These are phyloP conservation scores for Bos indicus DNA, from an alignment of 2,113 vertebrate genomes.

Conservation along the genomic window DNA sequence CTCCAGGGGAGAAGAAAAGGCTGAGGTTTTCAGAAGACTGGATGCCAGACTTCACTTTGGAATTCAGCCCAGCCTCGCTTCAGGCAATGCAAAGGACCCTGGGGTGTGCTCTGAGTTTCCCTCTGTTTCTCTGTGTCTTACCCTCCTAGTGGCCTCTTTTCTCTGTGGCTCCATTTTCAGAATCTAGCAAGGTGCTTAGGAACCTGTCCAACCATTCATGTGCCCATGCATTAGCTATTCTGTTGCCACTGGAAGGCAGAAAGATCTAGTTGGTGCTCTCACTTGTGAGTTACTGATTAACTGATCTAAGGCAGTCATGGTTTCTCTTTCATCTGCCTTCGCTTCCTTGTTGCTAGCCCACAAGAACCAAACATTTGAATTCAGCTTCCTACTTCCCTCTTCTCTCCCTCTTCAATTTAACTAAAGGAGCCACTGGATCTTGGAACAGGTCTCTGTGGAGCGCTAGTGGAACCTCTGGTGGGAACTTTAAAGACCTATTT, in stretches of 20 bases:
- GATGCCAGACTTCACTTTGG: background rate
- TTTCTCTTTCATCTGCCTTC: slow-evolving; percentile 31
- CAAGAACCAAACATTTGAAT: slow-evolving; percentile 35
- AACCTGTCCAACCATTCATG: background rate
- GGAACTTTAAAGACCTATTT: background rate
- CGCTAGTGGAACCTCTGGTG: background rate
- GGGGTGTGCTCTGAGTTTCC: background rate
- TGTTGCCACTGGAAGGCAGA: background rate
- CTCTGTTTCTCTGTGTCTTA: background rate
- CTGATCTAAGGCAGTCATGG: background rate
- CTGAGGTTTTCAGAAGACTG: background rate
- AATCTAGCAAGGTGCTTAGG: background rate
- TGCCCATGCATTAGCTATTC: background rate
- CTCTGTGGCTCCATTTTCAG: background rate
- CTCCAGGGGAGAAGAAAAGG: background rate
- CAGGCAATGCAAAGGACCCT: background rate
- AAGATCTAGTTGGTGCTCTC: background rate
- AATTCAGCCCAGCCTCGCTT: background rate
- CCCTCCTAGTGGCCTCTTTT: background rate
- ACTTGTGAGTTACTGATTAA: slow-evolving; percentile 64
- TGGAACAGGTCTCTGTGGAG: background rate
- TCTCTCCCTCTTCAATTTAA: background rate
- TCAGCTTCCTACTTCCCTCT: background rate
- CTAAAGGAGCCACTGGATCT: background rate
- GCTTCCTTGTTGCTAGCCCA: slow-evolving; percentile 41